Evolutionary conservation across 2,797 vertebrate genomes (phyloP).

Genomic region (Serranus cabrilla): DNA sequence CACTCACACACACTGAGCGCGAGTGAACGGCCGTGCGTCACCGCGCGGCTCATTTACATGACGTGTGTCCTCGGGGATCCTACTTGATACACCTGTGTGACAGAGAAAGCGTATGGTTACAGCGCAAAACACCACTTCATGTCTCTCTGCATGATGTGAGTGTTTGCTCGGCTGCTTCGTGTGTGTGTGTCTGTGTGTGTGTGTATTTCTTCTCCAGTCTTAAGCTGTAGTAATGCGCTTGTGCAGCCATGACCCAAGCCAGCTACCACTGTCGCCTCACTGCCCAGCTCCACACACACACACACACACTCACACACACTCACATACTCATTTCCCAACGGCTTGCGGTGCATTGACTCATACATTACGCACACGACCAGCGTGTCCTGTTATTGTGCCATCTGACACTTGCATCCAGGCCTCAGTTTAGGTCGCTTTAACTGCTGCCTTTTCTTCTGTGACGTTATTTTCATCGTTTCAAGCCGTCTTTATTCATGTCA

Average conservation of each 20-base stretch:
- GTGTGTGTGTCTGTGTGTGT: slow-evolving; percentile 14
- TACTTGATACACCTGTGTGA: slow-evolving; percentile 4
- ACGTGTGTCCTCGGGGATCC: slow-evolving; percentile 19
- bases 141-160: not conserved
- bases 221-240: slow-evolving; percentile 43
- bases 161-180: slow-evolving; percentile 4
- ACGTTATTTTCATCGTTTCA: slow-evolving; percentile 1
- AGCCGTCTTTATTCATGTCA: not conserved
- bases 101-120: not conserved
- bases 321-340: slow-evolving; percentile 16
- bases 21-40: slow-evolving; percentile 45
- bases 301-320: slow-evolving; percentile 10
- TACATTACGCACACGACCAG: slow-evolving; percentile 39
- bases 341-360: slow-evolving; percentile 52
- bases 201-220: slow-evolving; percentile 42
- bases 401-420: slow-evolving; percentile 34
- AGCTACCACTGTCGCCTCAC: slow-evolving; percentile 38
- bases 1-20: slow-evolving; percentile 7
- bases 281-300: slow-evolving; percentile 19
- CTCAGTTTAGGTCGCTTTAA: slow-evolving; percentile 13
- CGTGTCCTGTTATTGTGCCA: slow-evolving; percentile 37
- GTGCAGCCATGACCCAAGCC: slow-evolving; percentile 44
- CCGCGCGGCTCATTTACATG: slow-evolving; percentile 40
- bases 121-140: not conserved
- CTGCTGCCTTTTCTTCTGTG: not conserved